Conservation (phyloP, 2,888 invertebrate genomes). For the Cataglyphis rosenhaueri region DNA sequence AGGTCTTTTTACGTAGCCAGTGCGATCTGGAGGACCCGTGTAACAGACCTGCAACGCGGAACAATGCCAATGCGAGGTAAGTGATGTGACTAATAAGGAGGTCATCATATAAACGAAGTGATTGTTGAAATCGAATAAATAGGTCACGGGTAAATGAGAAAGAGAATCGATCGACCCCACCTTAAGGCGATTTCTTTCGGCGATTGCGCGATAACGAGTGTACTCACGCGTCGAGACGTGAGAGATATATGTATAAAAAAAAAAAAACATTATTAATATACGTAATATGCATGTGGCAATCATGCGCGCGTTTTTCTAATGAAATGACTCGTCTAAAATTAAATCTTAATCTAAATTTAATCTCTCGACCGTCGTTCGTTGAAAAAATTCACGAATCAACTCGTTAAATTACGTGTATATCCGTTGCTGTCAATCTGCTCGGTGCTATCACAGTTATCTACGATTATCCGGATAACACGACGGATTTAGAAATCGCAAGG, state of each 20-base stretch:
- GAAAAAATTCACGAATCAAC: neutral
- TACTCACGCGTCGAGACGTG: neutral
- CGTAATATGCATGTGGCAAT: neutral
- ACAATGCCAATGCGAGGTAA: constrained; percentile 80
- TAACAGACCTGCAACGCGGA: constrained; percentile 88
- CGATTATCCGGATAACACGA: neutral
- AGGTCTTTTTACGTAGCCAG: constrained; percentile 94
- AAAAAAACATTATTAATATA: neutral
- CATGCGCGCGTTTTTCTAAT: neutral
- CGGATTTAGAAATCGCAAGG: constrained; percentile 1
- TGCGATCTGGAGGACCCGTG: constrained; percentile 96
- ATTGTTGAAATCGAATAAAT: constrained; percentile 28
- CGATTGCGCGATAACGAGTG: constrained; percentile 25
- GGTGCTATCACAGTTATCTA: neutral
- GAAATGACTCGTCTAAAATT: constrained; percentile 5
- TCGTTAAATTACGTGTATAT: neutral
- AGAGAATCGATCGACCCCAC: neutral
- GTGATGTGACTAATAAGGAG: neutral
- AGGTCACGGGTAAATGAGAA: constrained; percentile 35
- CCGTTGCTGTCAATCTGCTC: neutral
- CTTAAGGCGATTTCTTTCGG: constrained; percentile 20
- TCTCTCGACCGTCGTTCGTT: neutral
- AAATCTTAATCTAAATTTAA: neutral
- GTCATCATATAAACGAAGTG: too few relatives aligned
- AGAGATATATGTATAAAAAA: neutral